A percentile compares a stretch with the other conserved stretches of the same genome.
Conservation (phyloP, 2,888 invertebrate species). For the Napeogenes inachia region DNA sequence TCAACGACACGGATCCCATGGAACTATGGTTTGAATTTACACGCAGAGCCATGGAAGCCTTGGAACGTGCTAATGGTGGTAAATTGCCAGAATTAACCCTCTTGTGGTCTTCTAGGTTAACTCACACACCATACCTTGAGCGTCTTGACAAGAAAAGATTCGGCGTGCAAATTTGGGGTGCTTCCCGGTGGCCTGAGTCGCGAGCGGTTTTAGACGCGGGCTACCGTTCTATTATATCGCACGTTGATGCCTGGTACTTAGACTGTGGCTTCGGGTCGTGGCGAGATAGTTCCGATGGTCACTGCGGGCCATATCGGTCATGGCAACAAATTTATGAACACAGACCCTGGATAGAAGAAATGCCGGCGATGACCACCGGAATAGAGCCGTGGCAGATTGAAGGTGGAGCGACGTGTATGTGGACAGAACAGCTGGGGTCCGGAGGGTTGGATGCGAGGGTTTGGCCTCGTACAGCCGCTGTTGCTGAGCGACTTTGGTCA, state of each 20-base stretch:
- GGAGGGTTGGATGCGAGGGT: constrained; percentile 85
- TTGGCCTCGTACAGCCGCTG: constrained; percentile 89
- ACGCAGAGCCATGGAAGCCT: constrained; percentile 76
- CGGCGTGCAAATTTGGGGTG: constrained; percentile 89
- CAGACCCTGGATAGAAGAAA: constrained; percentile 82
- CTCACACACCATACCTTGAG: constrained; percentile 82
- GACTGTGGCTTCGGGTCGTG: constrained; percentile 93
- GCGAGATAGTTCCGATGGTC: constrained; percentile 89
- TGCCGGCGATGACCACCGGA: constrained; percentile 48
- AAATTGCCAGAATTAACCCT: constrained; percentile 77
- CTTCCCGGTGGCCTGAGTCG: constrained; percentile 88
- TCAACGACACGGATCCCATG: constrained; percentile 86
- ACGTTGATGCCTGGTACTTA: constrained; percentile 92
- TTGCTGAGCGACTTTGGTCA: constrained; percentile 88
- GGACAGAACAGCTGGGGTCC: constrained; percentile 89
- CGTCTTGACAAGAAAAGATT: constrained; percentile 74
- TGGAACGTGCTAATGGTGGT: constrained; percentile 80
- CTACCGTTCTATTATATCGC: constrained; percentile 86
- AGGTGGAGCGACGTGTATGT: constrained; percentile 90
- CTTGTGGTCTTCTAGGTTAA: constrained; percentile 87
- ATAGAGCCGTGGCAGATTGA: constrained; percentile 72
- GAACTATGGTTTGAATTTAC: constrained; percentile 89
- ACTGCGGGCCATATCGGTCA: constrained; percentile 91
- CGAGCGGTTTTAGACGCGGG: constrained; percentile 86
- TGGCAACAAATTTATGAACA: constrained; percentile 94